phyloP scores from a whole-genome alignment of 2,888 invertebrate species.

The Callyntrura guangdongensis region DNA sequence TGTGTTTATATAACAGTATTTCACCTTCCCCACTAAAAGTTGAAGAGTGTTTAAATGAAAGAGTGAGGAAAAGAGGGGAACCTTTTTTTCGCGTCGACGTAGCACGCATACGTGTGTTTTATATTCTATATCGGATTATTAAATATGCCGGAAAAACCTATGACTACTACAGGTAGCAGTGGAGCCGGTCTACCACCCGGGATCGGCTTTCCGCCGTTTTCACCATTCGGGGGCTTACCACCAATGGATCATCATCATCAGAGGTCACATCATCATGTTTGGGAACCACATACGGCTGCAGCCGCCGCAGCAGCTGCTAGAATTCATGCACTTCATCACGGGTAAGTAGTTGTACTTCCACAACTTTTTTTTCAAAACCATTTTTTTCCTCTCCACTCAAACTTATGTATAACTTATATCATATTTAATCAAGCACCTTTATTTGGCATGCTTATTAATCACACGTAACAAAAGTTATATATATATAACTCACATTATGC shows the following conservation, averaged over 20 bases:
- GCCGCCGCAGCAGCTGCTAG: constrained; percentile 84
- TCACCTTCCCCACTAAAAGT: not conserved
- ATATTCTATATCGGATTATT: constrained; percentile 60
- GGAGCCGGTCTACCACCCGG: constrained; percentile 82
- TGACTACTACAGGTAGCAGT: constrained; percentile 83
- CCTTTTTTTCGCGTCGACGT: not conserved
- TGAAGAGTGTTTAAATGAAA: constrained; percentile 57
- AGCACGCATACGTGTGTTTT: constrained; percentile 29
- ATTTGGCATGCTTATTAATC: not conserved
- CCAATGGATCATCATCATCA: constrained; percentile 81
- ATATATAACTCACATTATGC: constrained; percentile 10
- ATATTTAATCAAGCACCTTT: not conserved
- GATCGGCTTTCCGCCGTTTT: constrained; percentile 84
- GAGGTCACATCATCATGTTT: constrained; percentile 75
- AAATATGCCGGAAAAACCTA: constrained; percentile 84
- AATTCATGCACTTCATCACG: constrained; percentile 84
- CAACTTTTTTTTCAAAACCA: not conserved
- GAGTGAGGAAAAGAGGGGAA: constrained; percentile 48
- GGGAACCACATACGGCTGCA: constrained; percentile 82
- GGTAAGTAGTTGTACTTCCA: constrained; percentile 78
- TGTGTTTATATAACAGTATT: constrained; percentile 28
- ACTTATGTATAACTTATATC: not conserved
- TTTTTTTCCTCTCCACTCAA: too few relatives aligned
- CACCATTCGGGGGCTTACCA: constrained; percentile 83
- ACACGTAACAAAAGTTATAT: not conserved